Conservation (phyloP, 2,888 invertebrate species). For the Eristalinus aeneus region DNA sequence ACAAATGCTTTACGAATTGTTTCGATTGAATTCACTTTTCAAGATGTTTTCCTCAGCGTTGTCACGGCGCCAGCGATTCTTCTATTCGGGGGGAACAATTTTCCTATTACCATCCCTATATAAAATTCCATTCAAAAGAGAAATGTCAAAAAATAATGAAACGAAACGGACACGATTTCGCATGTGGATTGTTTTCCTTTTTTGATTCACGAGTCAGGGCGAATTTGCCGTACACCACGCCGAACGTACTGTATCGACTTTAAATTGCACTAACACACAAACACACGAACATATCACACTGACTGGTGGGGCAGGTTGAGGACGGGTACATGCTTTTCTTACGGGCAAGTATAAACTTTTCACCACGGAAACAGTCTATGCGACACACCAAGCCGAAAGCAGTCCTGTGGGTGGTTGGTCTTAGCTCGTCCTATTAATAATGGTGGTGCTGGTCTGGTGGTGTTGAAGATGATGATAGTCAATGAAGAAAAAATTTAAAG, state of each 20-base stretch:
- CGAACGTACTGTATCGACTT: conserved; percentile 32
- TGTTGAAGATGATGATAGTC: not conserved
- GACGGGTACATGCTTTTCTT: conserved; percentile 27
- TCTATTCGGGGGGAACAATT: conserved; percentile 28
- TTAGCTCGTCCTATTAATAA: not conserved
- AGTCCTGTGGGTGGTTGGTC: conserved; percentile 29
- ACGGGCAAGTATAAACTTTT: conserved; percentile 19
- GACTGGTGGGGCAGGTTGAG: conserved; percentile 12
- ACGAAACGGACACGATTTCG: conserved; percentile 16
- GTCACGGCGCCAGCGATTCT: conserved; percentile 45
- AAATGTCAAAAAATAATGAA: conserved; percentile 47
- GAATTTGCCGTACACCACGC: conserved; percentile 45
- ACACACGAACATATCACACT: not conserved
- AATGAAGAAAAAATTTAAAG: conserved; percentile 11
- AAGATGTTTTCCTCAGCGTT: conserved; percentile 5
- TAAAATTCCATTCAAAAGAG: conserved; percentile 53
- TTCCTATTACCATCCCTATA: conserved; percentile 13
- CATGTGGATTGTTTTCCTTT: conserved; percentile 24
- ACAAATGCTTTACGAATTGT: not conserved
- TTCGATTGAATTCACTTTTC: not conserved
- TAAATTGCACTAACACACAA: conserved; percentile 50
- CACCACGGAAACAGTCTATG: conserved; percentile 52
- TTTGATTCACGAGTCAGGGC: conserved; percentile 34
- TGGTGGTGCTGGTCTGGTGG: not conserved
- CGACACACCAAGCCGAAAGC: conserved; percentile 29